These are phyloP conservation scores for Erythrolamprus reginae DNA, from an alignment of 2,113 vertebrate species.

Conservation along the genomic window DNA sequence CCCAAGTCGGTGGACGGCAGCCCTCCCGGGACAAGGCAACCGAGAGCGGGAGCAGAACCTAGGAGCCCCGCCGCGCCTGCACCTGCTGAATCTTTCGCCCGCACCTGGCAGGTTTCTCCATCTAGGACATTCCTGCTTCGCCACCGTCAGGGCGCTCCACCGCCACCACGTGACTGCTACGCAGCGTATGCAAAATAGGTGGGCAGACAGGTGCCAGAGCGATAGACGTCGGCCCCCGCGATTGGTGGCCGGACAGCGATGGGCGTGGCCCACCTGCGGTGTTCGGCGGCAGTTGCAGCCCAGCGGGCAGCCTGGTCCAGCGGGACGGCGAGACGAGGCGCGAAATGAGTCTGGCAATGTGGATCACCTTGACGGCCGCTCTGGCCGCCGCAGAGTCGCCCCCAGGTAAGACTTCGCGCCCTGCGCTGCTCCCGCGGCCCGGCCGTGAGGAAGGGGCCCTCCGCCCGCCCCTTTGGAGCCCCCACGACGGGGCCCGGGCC, in stretches of 20 bases:
- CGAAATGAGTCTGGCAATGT: neutral
- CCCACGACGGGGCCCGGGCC: neutral
- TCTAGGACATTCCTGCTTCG: neutral
- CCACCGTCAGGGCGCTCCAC: neutral
- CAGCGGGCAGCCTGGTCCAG: neutral
- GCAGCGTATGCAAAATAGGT: neutral
- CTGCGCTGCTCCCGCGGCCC: neutral
- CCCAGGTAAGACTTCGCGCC: neutral
- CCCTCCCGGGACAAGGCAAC: neutral
- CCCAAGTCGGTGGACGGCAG: neutral
- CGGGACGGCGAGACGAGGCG: too few relatives aligned
- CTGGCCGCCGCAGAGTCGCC: neutral
- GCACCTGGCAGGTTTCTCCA: neutral
- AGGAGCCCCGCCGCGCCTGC: neutral
- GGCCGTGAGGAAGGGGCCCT: neutral
- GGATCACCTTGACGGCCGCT: neutral
- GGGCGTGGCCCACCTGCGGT: constrained; percentile 6
- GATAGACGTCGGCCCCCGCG: neutral
- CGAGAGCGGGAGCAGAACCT: neutral
- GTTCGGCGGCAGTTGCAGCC: too few relatives aligned
- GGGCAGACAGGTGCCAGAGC: neutral
- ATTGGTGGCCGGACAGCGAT: neutral
- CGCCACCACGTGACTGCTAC: fast-evolving
- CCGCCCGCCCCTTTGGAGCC: neutral
- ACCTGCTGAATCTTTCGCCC: neutral